phyloP scores from a whole-genome alignment of 2,113 vertebrate species.

The Eurypyga helias region DNA sequence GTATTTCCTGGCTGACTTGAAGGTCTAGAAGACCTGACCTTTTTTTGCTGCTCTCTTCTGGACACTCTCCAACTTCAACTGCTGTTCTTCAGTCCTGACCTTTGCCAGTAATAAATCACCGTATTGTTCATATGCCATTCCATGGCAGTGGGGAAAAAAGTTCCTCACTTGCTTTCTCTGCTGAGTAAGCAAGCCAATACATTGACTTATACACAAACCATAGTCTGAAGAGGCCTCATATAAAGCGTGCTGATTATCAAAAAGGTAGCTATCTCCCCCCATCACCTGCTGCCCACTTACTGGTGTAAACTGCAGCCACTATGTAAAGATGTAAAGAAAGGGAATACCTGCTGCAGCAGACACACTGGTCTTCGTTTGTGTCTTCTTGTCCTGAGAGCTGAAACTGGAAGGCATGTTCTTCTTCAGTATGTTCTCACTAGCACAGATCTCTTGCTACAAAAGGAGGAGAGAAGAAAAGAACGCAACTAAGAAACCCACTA shows the following conservation, averaged over 20 bases:
- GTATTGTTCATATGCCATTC: neutral
- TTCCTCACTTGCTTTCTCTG: neutral
- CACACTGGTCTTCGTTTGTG: neutral
- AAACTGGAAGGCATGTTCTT: conserved; percentile 34
- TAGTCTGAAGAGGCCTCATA: neutral
- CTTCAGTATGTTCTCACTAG: conserved; percentile 55
- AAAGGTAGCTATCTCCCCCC: neutral
- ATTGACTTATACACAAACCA: neutral
- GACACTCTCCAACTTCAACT: neutral
- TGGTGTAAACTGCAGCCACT: neutral
- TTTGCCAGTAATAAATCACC: neutral
- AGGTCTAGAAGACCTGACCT: neutral
- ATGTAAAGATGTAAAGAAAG: neutral
- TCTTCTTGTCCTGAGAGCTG: conserved; percentile 57
- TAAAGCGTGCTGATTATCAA: neutral
- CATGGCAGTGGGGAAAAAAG: neutral
- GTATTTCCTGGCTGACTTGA: conserved; percentile 33
- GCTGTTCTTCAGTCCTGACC: neutral
- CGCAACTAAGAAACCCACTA: neutral
- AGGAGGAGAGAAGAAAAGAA: conserved; percentile 31
- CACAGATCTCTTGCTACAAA: conserved; percentile 36
- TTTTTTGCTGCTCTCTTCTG: conserved; percentile 7
- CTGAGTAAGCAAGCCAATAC: neutral
- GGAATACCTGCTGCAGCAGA: conserved; percentile 77
- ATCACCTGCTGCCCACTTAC: neutral